Evolutionary conservation across 30 jellyfish, hydroid and myxozoan genomes (phyloP).

Genomic region (Pelagia noctiluca): DNA sequence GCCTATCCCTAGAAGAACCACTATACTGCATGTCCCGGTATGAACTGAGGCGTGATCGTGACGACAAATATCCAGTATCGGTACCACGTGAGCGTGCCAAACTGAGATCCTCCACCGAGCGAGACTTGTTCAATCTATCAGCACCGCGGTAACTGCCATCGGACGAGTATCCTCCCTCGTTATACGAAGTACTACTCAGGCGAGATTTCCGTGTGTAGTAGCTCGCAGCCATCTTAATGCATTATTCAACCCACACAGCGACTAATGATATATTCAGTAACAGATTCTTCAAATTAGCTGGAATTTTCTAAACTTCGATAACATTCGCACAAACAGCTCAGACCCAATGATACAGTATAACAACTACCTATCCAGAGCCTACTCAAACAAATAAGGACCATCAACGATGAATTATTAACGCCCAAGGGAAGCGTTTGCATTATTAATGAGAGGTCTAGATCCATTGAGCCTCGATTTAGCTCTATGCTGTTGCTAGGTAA

Average conservation of each 20-base stretch:
- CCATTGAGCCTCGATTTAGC: slow-evolving; percentile 62
- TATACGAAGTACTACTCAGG: slow-evolving; percentile 39
- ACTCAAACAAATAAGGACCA: slow-evolving; percentile 61
- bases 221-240: slow-evolving; percentile 24
- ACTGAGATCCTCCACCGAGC: slow-evolving; percentile 61
- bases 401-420: slow-evolving; percentile 68
- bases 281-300: neutral
- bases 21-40: slow-evolving; percentile 7
- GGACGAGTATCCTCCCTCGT: slow-evolving; percentile 63
- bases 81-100: neutral
- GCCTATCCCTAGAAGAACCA: slow-evolving; percentile 29
- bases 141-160: slow-evolving; percentile 50
- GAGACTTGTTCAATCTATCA: slow-evolving; percentile 52
- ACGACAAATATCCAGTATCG: no score
- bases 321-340: neutral
- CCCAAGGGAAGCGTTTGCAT: slow-evolving; percentile 87
- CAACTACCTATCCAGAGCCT: slow-evolving; percentile 29
- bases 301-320: neutral
- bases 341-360: neutral
- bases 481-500: slow-evolving; percentile 27
- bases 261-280: no score
- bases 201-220: slow-evolving; percentile 70
- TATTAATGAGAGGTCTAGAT: slow-evolving; percentile 70
- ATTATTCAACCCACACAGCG: neutral
- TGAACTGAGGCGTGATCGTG: no score